Base-by-base conservation (phyloP, 2,888 invertebrate genomes). In the Eupithecia vulgata region DNA sequence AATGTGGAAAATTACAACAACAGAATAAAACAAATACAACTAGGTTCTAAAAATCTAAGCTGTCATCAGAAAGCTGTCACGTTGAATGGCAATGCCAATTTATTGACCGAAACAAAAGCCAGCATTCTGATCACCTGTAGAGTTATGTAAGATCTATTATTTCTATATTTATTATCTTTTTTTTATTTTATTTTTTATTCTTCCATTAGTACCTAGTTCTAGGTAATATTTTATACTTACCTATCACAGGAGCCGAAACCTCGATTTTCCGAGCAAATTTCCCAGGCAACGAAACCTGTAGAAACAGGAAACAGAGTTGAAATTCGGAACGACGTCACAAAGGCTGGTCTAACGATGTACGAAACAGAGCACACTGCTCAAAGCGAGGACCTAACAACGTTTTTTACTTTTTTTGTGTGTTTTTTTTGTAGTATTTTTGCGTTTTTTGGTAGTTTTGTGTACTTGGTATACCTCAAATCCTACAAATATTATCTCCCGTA, bases 331-430 rank as follows among this genome's bases (percentile, higher is more conserved):
- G 65, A 40, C 65, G 40, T 42, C 65, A 65, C 65, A 65, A 65
- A 65, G 65, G 40, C 65, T 65, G 4, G 4, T 64, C 65, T 65
- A 65, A 65, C 65, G 65, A 65, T 65, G 65, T 65, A 40, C 40
- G 65, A 40, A 65, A 65, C 65, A 25, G 64, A 64, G 40, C 25
- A 37, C 21, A 13, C 65, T 12, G 12, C 64, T 40, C 65, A 65
- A 65, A 65, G 65, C 37, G 21, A 40, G 40, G 21, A 67, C 45
- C 67, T 67, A 65, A 65, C 65, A 65, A 42, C 25, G 65, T 65
- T 65, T 64, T 64, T 65, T 65, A 65, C 65, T 65, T 65, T 65
- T n/a, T 40, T 40, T 48, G 17, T 3, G 10, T 21, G 64, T 21
- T 40, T 40, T 64, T 40, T n/a, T n/a, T 10, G 34, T 17, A 5